These are phyloP conservation scores for Pyrochroa serraticornis DNA, from an alignment of 2,888 invertebrate genomes.

Conservation along the genomic window DNA sequence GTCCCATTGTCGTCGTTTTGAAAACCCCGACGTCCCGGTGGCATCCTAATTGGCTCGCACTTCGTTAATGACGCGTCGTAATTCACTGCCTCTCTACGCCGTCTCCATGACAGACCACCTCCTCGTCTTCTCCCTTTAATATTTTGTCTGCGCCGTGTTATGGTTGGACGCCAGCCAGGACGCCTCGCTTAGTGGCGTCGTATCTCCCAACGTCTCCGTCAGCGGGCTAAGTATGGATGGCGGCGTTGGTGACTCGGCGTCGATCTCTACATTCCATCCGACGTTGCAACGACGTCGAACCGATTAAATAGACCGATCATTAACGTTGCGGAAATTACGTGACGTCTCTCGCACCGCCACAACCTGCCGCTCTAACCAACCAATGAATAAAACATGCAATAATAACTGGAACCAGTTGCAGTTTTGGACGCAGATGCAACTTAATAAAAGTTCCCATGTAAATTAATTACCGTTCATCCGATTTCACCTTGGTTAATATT, in stretches of 20 bases:
- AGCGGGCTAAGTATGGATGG: constrained; percentile 45
- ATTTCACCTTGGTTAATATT: constrained; percentile 1
- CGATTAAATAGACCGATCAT: no score
- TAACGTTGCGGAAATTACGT: no score
- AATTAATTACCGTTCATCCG: constrained; percentile 6
- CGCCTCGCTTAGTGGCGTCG: constrained; percentile 44
- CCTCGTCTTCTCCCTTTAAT: constrained; percentile 35
- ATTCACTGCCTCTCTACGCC: constrained; percentile 27
- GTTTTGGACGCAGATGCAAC: background rate
- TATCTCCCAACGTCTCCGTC: constrained; percentile 39
- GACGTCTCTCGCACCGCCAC: no score
- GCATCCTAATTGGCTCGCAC: constrained; percentile 25
- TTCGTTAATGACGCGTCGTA: constrained; percentile 32
- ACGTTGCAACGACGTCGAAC: no score
- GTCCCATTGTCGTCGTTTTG: background rate
- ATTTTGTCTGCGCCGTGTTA: constrained; percentile 51
- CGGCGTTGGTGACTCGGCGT: constrained; percentile 17
- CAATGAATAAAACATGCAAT: no score
- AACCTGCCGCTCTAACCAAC: no score
- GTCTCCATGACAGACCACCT: constrained; percentile 34
- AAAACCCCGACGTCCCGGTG: constrained; percentile 1
- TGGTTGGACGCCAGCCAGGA: constrained; percentile 49
- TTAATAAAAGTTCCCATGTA: background rate
- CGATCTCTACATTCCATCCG: no score
- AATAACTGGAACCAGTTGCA: no score